Conservation (phyloP, 2,888 invertebrate genomes). For the Rutpela maculata region DNA sequence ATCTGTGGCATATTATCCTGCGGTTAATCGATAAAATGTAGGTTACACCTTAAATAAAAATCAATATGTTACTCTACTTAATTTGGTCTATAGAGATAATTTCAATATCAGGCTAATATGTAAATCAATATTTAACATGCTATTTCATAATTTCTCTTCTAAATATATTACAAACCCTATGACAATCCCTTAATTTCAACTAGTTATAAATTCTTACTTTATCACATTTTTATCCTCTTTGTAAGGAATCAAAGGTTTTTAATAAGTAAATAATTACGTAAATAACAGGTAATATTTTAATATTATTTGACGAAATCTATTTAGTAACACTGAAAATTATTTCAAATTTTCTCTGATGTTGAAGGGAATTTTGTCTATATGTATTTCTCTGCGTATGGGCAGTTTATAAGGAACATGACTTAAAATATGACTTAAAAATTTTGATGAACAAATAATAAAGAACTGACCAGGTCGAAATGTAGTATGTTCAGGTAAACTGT, state of each 20-base stretch:
- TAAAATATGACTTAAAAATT: too few species aligned
- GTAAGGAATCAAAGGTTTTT: too few species aligned
- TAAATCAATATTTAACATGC: slow-evolving; percentile 21
- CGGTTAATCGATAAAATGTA: slow-evolving; percentile 10
- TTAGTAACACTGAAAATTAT: too few species aligned
- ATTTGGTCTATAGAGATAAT: slow-evolving; percentile 8
- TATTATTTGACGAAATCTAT: too few species aligned
- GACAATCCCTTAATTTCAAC: slow-evolving; percentile 5
- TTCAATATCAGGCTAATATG: slow-evolving; percentile 19
- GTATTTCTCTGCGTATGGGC: too few species aligned
- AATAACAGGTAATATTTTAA: background rate
- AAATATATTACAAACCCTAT: slow-evolving; percentile 15
- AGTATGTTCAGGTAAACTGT: too few species aligned
- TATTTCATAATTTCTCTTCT: slow-evolving; percentile 15
- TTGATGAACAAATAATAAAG: too few species aligned
- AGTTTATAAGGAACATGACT: too few species aligned
- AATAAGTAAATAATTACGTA: too few species aligned
- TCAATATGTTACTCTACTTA: slow-evolving; percentile 6
- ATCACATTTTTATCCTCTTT: background rate
- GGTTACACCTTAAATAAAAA: background rate
- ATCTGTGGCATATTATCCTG: background rate
- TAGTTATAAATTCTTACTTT: background rate
- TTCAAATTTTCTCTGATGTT: too few species aligned
- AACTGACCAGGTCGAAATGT: too few species aligned
- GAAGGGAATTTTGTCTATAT: too few species aligned